A percentile compares a stretch with the other conserved stretches of the same genome.
These are phyloP conservation scores for Dendroctonus ponderosae DNA, from an alignment of 1,140 invertebrate species.

Conservation along the genomic window DNA sequence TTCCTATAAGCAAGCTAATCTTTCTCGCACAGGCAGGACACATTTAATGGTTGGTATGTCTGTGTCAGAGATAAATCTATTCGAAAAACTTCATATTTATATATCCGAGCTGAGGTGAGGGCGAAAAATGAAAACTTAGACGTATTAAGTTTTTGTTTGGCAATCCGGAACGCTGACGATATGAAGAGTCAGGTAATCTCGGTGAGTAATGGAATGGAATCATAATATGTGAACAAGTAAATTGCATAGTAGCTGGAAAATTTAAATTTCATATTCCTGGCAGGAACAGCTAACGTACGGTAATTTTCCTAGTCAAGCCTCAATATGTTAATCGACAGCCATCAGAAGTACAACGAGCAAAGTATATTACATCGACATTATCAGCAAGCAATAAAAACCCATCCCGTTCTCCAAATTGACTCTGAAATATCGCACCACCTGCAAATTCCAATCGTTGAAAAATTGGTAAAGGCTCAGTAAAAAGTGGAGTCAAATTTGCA, in stretches of 20 bases:
- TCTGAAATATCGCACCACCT: slow-evolving; percentile 25
- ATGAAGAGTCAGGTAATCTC: too few relatives aligned
- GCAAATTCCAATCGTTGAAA: slow-evolving; percentile 22
- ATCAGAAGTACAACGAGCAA: too few relatives aligned
- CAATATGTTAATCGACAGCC: too few relatives aligned
- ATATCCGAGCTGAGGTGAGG: background rate
- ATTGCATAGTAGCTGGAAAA: too few relatives aligned
- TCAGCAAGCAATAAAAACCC: background rate
- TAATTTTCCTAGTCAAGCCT: too few relatives aligned
- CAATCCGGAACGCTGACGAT: background rate
- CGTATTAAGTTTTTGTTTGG: slow-evolving; percentile 2
- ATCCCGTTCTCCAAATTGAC: slow-evolving; percentile 13
- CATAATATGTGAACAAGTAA: too few relatives aligned
- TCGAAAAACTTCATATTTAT: slow-evolving; percentile 3
- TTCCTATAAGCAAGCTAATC: background rate
- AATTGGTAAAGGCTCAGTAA: slow-evolving; percentile 19
- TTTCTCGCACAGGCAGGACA: slow-evolving; percentile 1
- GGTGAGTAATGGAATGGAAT: too few relatives aligned
- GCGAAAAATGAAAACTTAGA: background rate
- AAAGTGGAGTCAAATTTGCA: slow-evolving; percentile 17
- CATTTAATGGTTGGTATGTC: slow-evolving; percentile 2
- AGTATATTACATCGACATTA: background rate
- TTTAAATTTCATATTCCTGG: too few relatives aligned
- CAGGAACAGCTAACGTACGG: too few relatives aligned
- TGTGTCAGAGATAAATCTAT: slow-evolving; percentile 6